Conservation (phyloP, 2,888 invertebrate genomes). For the Scaptomyza cyrtandrae region DNA sequence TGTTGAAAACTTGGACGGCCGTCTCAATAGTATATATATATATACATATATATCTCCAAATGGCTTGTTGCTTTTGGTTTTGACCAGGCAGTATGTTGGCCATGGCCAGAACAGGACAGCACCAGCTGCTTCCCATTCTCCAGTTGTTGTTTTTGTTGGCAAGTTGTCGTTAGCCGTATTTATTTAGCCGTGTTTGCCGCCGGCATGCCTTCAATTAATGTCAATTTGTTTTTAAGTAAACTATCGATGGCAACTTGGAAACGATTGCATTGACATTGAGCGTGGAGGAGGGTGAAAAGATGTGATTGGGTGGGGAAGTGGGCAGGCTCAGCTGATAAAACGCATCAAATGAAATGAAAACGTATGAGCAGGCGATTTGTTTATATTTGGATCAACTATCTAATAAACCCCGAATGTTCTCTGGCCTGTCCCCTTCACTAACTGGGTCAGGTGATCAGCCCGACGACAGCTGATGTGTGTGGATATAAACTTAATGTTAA, state of each 20-base stretch:
- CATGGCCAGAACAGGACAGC: conserved; percentile 14
- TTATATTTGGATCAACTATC: conserved; percentile 69
- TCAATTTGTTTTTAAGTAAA: conserved; percentile 82
- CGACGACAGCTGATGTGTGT: conserved; percentile 73
- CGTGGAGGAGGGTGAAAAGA: background rate
- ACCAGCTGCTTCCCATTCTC: conserved; percentile 49
- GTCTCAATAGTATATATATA: conserved; percentile 42
- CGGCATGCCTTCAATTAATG: conserved; percentile 83
- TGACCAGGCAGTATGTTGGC: conserved; percentile 21
- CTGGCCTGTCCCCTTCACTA: conserved; percentile 13
- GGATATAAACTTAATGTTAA: conserved; percentile 80
- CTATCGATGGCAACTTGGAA: conserved; percentile 68
- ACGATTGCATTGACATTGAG: conserved; percentile 12
- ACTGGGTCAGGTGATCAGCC: conserved; percentile 70
- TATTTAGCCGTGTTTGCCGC: conserved; percentile 80
- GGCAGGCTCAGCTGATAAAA: conserved; percentile 34
- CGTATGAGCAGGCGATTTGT: conserved; percentile 71
- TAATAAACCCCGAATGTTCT: conserved; percentile 49
- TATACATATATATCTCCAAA: conserved; percentile 22
- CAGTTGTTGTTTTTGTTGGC: conserved; percentile 17
- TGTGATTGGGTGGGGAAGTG: background rate
- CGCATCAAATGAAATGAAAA: conserved; percentile 75
- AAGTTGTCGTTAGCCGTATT: conserved; percentile 72
- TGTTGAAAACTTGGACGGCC: conserved; percentile 75
- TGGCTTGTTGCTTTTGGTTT: conserved; percentile 42